These are phyloP conservation scores for Mycteria americana DNA, from an alignment of 2,797 vertebrate genomes.

Conservation along the genomic window DNA sequence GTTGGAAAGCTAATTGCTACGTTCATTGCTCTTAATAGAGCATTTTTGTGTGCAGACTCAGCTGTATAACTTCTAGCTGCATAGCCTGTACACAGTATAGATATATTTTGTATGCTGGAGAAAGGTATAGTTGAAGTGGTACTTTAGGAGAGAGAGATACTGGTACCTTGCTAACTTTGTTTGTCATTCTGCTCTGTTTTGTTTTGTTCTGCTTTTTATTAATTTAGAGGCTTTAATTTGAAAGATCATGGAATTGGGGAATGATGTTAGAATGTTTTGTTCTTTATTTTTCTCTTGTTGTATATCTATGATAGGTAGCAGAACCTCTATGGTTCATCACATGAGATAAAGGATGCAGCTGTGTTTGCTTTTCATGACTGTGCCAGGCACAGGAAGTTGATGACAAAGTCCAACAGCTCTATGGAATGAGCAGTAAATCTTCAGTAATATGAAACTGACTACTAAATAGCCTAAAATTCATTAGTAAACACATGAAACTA, in stretches of 20 bases:
- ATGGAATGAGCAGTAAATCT: not conserved
- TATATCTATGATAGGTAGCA: not conserved
- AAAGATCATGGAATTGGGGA: not conserved
- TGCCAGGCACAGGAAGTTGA: not conserved
- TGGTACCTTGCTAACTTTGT: not conserved
- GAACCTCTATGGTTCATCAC: not conserved
- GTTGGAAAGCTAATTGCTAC: not conserved
- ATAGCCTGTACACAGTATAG: not conserved
- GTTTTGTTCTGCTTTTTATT: not conserved
- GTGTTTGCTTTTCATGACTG: not conserved
- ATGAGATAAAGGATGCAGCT: not conserved
- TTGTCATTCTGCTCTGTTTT: not conserved
- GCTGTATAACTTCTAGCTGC: not conserved
- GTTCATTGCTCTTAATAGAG: not conserved
- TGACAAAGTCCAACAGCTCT: not conserved
- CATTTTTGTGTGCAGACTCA: not conserved
- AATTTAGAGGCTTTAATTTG: not conserved
- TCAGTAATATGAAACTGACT: not conserved
- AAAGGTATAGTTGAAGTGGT: not conserved
- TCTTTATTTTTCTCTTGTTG: not conserved
- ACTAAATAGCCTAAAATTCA: not conserved
- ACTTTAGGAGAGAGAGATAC: not conserved
- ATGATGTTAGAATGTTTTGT: not conserved
- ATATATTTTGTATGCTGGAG: not conserved
- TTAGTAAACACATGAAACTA: not conserved